phyloP scores from a whole-genome alignment of 2,113 vertebrate species.

The Ia io region DNA sequence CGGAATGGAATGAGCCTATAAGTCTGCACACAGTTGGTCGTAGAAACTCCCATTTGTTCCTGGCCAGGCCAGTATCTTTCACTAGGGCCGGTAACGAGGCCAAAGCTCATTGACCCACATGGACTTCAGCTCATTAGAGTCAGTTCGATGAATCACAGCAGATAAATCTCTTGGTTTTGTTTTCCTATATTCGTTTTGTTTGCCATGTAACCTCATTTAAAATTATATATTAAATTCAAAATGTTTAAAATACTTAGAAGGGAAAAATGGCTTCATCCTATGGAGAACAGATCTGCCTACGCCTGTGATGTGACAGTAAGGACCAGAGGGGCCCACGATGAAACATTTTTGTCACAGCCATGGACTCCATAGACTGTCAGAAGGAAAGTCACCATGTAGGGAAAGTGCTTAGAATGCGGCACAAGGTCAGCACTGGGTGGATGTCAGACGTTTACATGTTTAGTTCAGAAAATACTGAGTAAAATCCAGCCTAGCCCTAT shows the following conservation, averaged over 20 bases:
- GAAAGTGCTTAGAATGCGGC: background rate
- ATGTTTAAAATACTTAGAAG: background rate
- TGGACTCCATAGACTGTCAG: background rate
- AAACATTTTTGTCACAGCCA: background rate
- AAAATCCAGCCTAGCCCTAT: background rate
- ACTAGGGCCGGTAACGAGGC: background rate
- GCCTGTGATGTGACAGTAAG: background rate
- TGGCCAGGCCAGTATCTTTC: background rate
- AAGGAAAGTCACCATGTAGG: background rate
- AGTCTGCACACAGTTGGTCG: background rate
- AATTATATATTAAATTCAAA: background rate
- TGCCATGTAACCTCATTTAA: background rate
- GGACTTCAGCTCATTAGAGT: background rate
- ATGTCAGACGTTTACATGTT: background rate
- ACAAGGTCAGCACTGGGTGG: background rate
- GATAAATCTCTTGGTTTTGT: background rate
- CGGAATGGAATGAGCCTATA: no score
- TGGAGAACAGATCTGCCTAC: background rate
- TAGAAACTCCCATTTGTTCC: background rate
- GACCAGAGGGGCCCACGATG: background rate
- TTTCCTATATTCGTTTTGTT: background rate
- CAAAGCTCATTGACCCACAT: background rate
- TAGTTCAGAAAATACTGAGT: background rate
- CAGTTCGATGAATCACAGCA: background rate
- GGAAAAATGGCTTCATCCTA: background rate